These are phyloP conservation scores for Sebastes minor DNA, from an alignment of 2,797 vertebrate genomes.

Conservation along the genomic window DNA sequence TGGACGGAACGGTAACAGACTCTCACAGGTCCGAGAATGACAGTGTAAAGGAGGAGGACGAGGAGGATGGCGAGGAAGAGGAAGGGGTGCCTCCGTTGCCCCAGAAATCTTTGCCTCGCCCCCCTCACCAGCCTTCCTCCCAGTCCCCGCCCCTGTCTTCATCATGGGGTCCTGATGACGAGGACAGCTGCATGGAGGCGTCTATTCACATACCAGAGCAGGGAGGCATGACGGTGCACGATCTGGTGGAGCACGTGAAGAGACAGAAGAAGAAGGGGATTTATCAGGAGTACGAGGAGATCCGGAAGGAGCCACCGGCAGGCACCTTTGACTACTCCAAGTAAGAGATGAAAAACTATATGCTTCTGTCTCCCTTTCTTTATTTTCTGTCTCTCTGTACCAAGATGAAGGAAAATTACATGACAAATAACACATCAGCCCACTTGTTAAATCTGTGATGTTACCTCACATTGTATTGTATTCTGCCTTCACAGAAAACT, in stretches of 20 bases:
- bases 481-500: slow-evolving; percentile 77
- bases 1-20: slow-evolving; percentile 9
- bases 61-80: slow-evolving; percentile 22
- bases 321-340: slow-evolving; percentile 88
- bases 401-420: not conserved
- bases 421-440: not conserved
- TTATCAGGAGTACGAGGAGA: slow-evolving; percentile 90
- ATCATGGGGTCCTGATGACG: slow-evolving; percentile 68
- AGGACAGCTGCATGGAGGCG: slow-evolving; percentile 64
- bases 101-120: slow-evolving; percentile 83
- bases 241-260: slow-evolving; percentile 86
- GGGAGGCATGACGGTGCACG: slow-evolving; percentile 82
- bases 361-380: not conserved
- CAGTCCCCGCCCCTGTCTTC: slow-evolving; percentile 70
- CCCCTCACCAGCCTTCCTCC: slow-evolving; percentile 65
- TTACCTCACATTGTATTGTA: not conserved
- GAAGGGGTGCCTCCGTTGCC: slow-evolving; percentile 84
- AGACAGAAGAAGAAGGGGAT: slow-evolving; percentile 86
- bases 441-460: not conserved
- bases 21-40: slow-evolving; percentile 40
- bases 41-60: slow-evolving; percentile 38
- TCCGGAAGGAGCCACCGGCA: slow-evolving; percentile 85
- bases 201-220: slow-evolving; percentile 84
- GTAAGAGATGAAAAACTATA: slow-evolving; percentile 69
- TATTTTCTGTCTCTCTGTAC: not conserved